phyloP scores from a whole-genome alignment of 30 jellyfish, hydroid and myxozoan genomes.

The Clytia hemisphaerica region DNA sequence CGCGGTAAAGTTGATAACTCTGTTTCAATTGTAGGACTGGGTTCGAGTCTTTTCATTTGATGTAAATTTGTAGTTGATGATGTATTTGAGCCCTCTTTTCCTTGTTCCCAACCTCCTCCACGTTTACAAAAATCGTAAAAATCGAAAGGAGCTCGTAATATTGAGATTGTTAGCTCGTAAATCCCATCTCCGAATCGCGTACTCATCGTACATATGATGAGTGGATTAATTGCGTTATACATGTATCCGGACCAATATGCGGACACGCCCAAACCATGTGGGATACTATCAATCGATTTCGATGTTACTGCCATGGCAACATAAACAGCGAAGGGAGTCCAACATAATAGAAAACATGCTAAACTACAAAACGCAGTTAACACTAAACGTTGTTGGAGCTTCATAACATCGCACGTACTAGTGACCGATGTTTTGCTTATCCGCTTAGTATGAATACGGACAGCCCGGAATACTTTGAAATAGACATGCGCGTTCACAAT shows the following conservation, averaged over 20 bases:
- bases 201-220: conserved; percentile 74
- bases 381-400: conserved; percentile 61
- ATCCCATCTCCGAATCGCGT: conserved; percentile 80
- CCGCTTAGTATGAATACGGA: conserved; percentile 60
- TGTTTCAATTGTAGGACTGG: no score
- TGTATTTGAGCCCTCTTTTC: no score
- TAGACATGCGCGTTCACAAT: conserved; percentile 30
- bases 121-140: no score
- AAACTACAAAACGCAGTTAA: conserved; percentile 70
- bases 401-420: conserved; percentile 48
- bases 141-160: no score
- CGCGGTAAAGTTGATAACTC: no score
- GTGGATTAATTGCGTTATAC: conserved; percentile 84
- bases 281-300: conserved; percentile 41
- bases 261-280: conserved; percentile 90
- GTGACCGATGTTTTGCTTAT: conserved; percentile 53
- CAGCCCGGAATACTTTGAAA: conserved; percentile 67
- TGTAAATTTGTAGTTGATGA: no score
- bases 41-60: no score
- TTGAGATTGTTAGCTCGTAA: conserved; percentile 16
- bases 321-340: conserved; percentile 84
- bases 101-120: no score
- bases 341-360: conserved; percentile 73
- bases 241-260: conserved; percentile 95
- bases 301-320: conserved; percentile 40